Percentiles rank a stretch among this genome's conserved stretches.
Evolutionary conservation across 1,140 invertebrate species (phyloP).

Genomic region (Anthonomus grandis): DNA sequence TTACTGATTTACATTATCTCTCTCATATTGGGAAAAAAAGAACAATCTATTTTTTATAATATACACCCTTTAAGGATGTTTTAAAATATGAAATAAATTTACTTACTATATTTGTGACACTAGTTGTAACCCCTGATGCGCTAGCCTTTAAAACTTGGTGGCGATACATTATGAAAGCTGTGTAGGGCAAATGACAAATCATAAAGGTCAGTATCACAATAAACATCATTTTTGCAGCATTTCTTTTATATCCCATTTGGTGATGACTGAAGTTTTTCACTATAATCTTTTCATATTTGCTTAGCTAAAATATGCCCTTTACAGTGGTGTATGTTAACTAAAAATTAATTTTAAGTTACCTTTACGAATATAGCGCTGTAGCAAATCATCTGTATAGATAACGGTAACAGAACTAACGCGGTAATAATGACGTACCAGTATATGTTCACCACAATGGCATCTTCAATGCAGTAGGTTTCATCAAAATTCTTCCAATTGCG

Average conservation of each 20-base stretch:
- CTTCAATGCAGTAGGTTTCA: conserved; percentile 67
- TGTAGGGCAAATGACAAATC: conserved; percentile 67
- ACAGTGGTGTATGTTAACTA: too few relatives aligned
- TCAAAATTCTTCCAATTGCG: conserved; percentile 66
- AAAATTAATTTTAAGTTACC: too few relatives aligned
- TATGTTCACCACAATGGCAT: conserved; percentile 56
- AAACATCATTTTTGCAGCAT: conserved; percentile 67
- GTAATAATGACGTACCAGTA: conserved; percentile 73
- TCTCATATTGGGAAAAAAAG: too few relatives aligned
- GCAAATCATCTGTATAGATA: conserved; percentile 64
- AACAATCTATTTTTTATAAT: too few relatives aligned
- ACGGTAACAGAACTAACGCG: conserved; percentile 67
- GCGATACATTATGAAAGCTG: conserved; percentile 61
- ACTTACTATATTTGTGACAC: conserved; percentile 45
- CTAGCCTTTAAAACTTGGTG: conserved; percentile 50
- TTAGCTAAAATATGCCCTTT: conserved; percentile 52
- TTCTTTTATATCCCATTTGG: conserved; percentile 59
- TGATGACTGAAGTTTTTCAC: conserved; percentile 54
- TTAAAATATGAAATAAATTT: too few relatives aligned
- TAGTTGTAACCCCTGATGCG: conserved; percentile 6
- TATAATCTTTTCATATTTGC: conserved; percentile 57
- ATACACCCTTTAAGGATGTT: too few relatives aligned
- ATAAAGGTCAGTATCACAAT: conserved; percentile 64
- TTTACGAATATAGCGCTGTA: conserved; percentile 64
- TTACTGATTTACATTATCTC: too few relatives aligned